These are phyloP conservation scores for Hoplodrina ambigua DNA, from an alignment of 2,888 invertebrate genomes.

Conservation along the genomic window DNA sequence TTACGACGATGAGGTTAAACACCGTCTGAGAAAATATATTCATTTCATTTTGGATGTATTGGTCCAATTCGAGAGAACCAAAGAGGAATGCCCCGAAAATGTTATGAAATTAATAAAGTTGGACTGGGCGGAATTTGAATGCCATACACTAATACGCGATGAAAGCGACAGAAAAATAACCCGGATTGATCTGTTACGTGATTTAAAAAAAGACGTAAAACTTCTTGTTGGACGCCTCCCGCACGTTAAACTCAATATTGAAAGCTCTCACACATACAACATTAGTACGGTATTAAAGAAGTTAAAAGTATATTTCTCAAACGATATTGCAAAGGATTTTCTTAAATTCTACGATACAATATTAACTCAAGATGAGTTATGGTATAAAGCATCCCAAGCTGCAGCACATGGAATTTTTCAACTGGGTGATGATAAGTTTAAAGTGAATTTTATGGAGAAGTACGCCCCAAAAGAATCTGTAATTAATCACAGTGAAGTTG, in stretches of 20 bases:
- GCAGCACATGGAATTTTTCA: constrained; percentile 70
- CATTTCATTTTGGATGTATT: constrained; percentile 62
- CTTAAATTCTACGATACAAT: constrained; percentile 65
- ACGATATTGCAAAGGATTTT: constrained; percentile 71
- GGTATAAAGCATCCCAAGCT: constrained; percentile 24
- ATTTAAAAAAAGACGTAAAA: constrained; percentile 49
- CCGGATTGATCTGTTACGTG: constrained; percentile 22
- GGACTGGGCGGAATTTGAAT: constrained; percentile 57
- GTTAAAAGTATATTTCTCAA: constrained; percentile 74
- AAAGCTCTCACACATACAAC: constrained; percentile 29
- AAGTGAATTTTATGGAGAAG: constrained; percentile 68
- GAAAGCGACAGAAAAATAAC: background rate
- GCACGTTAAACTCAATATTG: constrained; percentile 24
- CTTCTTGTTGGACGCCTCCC: constrained; percentile 43
- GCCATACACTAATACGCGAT: constrained; percentile 23
- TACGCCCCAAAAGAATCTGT: constrained; percentile 67
- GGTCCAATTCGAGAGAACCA: constrained; percentile 64
- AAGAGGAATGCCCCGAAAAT: constrained; percentile 70
- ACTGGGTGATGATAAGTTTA: constrained; percentile 66
- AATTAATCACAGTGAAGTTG: constrained; percentile 65
- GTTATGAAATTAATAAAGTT: constrained; percentile 67
- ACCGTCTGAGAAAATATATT: constrained; percentile 54
- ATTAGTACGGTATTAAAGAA: constrained; percentile 70
- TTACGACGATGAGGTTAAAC: constrained; percentile 58
- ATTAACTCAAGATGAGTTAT: constrained; percentile 35